These are phyloP conservation scores for Moxostoma hubbsi DNA, from an alignment of 2,797 vertebrate species.

Conservation along the genomic window DNA sequence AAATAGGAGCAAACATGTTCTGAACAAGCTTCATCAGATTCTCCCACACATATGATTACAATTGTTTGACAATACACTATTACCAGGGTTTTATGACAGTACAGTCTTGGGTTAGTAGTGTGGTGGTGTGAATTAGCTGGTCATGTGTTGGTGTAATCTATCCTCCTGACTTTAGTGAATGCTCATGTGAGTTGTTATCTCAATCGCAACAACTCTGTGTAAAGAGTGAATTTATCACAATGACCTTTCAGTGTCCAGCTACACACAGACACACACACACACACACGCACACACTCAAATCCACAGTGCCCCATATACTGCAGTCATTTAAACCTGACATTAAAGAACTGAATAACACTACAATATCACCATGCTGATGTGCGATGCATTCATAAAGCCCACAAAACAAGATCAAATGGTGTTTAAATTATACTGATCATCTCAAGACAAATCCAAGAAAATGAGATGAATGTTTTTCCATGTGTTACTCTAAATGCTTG, in stretches of 20 bases:
- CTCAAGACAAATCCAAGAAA: too few relatives aligned
- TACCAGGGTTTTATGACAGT: background rate
- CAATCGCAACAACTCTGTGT: background rate
- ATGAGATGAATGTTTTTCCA: too few relatives aligned
- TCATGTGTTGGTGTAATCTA: background rate
- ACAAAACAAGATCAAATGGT: too few relatives aligned
- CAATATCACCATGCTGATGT: too few relatives aligned
- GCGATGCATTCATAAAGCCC: too few relatives aligned
- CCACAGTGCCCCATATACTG: background rate
- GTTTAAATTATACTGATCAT: too few relatives aligned
- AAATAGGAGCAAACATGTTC: background rate
- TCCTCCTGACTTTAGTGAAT: background rate
- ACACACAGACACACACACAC: constrained; percentile 7
- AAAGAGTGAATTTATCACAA: constrained; percentile 1
- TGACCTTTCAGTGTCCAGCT: constrained; percentile 34
- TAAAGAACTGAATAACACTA: background rate
- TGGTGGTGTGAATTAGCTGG: too few relatives aligned
- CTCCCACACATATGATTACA: background rate
- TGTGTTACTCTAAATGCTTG: too few relatives aligned
- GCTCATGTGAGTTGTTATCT: constrained; percentile 27
- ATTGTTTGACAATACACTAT: background rate
- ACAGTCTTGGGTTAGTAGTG: background rate
- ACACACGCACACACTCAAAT: constrained; percentile 13
- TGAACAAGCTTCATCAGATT: background rate
- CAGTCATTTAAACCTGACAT: background rate